These are phyloP conservation scores for Meloidogyne exigua DNA, from an alignment of 1,140 invertebrate species.

Conservation along the genomic window DNA sequence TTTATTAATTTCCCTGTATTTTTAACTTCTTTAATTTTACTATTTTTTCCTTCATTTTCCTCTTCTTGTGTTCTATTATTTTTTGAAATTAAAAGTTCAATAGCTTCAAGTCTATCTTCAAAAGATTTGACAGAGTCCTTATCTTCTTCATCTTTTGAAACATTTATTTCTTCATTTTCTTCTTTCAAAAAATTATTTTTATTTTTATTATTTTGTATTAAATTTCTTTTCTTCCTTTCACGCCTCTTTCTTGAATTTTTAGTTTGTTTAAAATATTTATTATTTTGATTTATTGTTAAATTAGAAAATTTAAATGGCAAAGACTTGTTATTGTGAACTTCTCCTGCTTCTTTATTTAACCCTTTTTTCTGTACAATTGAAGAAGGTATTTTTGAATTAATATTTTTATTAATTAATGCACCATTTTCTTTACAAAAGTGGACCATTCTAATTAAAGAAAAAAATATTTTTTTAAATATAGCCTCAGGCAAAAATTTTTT, in stretches of 20 bases:
- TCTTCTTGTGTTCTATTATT: not conserved
- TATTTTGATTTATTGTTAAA: not conserved
- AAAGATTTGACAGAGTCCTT: not conserved
- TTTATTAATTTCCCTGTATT: too few species aligned
- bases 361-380: not conserved
- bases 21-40: too few species aligned
- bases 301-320: too few species aligned
- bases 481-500: too few species aligned
- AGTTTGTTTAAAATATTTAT: not conserved
- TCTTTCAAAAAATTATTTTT: not conserved
- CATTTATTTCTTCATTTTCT: not conserved
- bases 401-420: constrained; percentile 3
- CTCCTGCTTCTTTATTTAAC: not conserved
- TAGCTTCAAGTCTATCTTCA: not conserved
- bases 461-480: too few species aligned
- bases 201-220: not conserved
- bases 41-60: too few species aligned
- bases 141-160: constrained; percentile 13
- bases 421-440: constrained; percentile 1
- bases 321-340: not conserved
- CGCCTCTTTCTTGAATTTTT: not conserved
- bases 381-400: not conserved
- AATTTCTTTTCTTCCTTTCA: not conserved
- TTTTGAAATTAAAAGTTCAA: not conserved
- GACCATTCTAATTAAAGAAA: not conserved